Base-by-base conservation (phyloP, 1,140 invertebrate genomes). In the Zaprionus davidi region DNA sequence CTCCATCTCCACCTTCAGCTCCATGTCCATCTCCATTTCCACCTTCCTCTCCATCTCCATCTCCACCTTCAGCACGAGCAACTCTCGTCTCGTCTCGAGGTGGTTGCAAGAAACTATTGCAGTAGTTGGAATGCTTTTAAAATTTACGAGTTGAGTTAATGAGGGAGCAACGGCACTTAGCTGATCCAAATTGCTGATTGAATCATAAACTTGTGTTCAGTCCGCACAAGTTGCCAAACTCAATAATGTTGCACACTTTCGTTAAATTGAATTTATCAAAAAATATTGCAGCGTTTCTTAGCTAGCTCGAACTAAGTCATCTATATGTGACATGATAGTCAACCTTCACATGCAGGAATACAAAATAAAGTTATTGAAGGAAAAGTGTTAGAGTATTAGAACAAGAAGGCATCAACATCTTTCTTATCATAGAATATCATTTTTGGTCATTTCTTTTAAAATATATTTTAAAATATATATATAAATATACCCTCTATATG, bases 161-260 rank as follows among this genome's bases (percentile, higher is more conserved):
- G 78, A 80, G 24, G 62, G 17, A 72, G 44, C 73, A 71, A 59
- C 59, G 72, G 60, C 60, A 76, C 69, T 65, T 41, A 62, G 53
- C 66, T 57, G 60, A 72, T 80, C 57, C 79, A 76, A 69, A 81
- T 56, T 56, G 78, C 73, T 77, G 78, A 81, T 80, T 81, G 73
- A 79, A 68, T 71, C 62, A 74, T 76, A 59, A 78, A 76, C 44
- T 71, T 44, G 46, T 15, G 26, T 49, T 62, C 64, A 44, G 26
- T n/a, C 24, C 41, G 2, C 9, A 3, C 51, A 36, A 34, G 12
- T 26, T 34, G 3, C 51, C 12, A 38, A 66, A 59, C 58, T 69
- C 28, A 53, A 69, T 51, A 51, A 12, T 68, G 56, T 31, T 15
- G 7, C 15, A 28, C 55, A 68, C 17, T 68, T 68, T 58, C 6